A percentile compares a stretch with the other conserved stretches of the same genome.
Evolutionary conservation across 2,797 vertebrate genomes (phyloP).

Genomic region (Liasis olivaceus): DNA sequence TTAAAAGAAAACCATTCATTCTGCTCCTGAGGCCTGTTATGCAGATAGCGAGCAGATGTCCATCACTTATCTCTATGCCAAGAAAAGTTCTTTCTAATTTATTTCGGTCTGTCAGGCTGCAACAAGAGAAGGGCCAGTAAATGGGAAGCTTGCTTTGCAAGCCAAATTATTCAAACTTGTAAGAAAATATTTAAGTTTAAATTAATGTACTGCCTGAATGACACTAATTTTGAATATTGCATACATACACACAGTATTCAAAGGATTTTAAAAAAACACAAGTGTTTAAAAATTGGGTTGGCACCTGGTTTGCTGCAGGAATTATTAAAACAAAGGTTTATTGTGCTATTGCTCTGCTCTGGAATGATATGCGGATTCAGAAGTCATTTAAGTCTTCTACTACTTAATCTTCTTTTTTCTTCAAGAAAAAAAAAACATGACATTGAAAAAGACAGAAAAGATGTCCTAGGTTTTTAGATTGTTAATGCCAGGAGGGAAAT

Average conservation of each 20-base stretch:
- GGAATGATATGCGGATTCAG: not conserved
- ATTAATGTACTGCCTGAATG: not conserved
- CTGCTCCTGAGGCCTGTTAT: not conserved
- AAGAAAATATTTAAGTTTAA: not conserved
- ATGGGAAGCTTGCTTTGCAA: not conserved
- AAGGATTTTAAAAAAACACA: not conserved
- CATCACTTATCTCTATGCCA: not conserved
- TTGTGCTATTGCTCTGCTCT: not conserved
- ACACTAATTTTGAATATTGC: not conserved
- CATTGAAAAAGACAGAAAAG: not conserved
- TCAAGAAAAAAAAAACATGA: not conserved
- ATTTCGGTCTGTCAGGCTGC: not conserved
- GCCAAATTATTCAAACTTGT: not conserved
- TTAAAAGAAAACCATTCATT: not conserved
- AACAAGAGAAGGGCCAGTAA: not conserved
- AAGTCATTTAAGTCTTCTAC: not conserved
- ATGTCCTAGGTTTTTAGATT: not conserved
- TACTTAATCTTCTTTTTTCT: not conserved
- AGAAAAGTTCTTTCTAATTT: not conserved
- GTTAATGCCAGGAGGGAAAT: not conserved
- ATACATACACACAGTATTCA: not conserved
- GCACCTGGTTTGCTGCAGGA: not conserved
- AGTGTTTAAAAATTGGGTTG: not conserved
- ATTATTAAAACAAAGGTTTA: not conserved
- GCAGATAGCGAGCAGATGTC: not conserved